Evolutionary conservation across 2,113 vertebrate genomes (phyloP).

Genomic region (Onychorhynchus coronatus): DNA sequence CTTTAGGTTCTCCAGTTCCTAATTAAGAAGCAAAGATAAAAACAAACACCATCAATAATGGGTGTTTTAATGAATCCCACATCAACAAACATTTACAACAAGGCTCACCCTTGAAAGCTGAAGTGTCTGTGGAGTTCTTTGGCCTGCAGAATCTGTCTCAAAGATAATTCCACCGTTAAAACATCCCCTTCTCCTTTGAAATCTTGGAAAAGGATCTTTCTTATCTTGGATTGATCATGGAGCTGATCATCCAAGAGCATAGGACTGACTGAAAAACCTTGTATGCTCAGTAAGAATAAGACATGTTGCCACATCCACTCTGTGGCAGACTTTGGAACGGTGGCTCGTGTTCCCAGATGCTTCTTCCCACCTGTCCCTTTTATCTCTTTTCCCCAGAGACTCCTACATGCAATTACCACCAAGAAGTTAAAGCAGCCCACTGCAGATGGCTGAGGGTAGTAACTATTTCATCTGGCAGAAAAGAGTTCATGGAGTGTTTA

Average conservation of each 20-base stretch:
- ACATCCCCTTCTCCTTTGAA: not conserved
- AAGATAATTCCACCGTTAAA: not conserved
- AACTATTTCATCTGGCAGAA: not conserved
- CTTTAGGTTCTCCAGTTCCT: conserved; percentile 87
- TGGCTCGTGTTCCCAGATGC: not conserved
- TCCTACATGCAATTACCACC: not conserved
- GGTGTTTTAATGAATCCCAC: not conserved
- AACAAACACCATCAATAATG: not conserved
- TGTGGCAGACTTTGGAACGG: not conserved
- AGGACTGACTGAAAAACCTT: not conserved
- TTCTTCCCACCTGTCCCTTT: not conserved
- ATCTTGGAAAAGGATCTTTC: not conserved
- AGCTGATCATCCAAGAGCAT: not conserved
- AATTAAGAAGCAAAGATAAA: not conserved
- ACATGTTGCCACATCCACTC: not conserved
- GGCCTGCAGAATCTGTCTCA: not conserved
- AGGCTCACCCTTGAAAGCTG: not conserved
- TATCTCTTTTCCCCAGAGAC: not conserved
- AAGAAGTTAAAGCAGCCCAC: not conserved
- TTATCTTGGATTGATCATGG: not conserved
- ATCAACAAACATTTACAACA: not conserved
- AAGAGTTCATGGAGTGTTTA: not conserved
- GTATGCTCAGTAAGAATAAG: not conserved
- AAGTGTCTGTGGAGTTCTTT: not conserved
- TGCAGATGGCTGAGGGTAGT: not conserved